Conservation (phyloP, 2,113 vertebrate species). For the Hucho hucho region DNA sequence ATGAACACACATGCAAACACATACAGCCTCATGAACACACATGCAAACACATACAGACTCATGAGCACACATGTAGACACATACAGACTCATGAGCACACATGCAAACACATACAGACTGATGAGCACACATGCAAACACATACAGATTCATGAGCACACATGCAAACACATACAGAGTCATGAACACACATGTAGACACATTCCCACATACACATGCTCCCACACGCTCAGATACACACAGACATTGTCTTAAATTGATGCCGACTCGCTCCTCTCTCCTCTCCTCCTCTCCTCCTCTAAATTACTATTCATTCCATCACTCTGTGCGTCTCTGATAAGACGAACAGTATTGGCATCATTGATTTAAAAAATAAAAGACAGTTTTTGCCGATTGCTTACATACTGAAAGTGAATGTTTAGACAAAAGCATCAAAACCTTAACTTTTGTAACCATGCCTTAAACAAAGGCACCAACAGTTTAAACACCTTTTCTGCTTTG, state of each 20-base stretch:
- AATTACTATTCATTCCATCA: conserved; percentile 19
- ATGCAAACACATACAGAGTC: too few relatives aligned
- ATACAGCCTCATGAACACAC: conserved; percentile 20
- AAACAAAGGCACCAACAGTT: too few relatives aligned
- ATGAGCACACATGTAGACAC: background rate
- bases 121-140: too few relatives aligned
- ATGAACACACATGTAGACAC: too few relatives aligned
- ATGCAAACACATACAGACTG: background rate
- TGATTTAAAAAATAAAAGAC: conserved; percentile 10
- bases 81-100: background rate
- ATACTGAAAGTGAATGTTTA: too few relatives aligned
- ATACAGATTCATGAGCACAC: too few relatives aligned
- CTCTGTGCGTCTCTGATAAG: conserved; percentile 38
- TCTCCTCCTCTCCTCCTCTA: too few relatives aligned
- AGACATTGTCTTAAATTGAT: background rate
- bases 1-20: background rate
- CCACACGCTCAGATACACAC: background rate
- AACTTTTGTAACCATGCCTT: too few relatives aligned
- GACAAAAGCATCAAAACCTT: too few relatives aligned
- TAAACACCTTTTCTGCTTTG: too few relatives aligned
- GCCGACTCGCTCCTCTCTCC: background rate
- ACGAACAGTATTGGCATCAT: conserved; percentile 21
- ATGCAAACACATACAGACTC: background rate
- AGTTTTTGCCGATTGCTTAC: too few relatives aligned
- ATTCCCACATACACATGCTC: background rate